Evolutionary conservation across 2,888 invertebrate species (phyloP).

Genomic region (Sphecodes monilicornis): DNA sequence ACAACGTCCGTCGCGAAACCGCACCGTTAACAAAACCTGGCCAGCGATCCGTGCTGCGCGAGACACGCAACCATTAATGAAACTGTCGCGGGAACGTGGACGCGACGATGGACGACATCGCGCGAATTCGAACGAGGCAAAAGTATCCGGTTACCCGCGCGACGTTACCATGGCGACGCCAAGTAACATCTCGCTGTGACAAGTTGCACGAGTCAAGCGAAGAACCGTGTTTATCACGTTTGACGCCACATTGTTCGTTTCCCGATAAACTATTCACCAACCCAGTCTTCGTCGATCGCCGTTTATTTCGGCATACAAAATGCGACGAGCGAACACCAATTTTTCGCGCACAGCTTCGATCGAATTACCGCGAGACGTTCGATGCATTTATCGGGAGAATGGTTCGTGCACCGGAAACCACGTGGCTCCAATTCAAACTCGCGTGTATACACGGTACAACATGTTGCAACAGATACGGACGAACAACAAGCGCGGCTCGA

Average conservation of each 20-base stretch:
- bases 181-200: constrained; percentile 6
- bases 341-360: not conserved
- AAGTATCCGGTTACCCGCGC: constrained; percentile 36
- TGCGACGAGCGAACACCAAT: not conserved
- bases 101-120: constrained; percentile 22
- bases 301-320: not conserved
- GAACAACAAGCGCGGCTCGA: constrained; percentile 74
- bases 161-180: constrained; percentile 25
- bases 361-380: not conserved
- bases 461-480: constrained; percentile 4
- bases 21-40: constrained; percentile 16
- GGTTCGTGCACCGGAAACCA: constrained; percentile 39
- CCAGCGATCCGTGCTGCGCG: not conserved
- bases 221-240: not conserved
- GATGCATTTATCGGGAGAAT: not conserved
- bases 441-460: not conserved
- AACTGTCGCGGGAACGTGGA: not conserved
- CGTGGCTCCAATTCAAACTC: constrained; percentile 32
- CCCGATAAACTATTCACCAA: not conserved
- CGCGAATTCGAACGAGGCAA: constrained; percentile 18
- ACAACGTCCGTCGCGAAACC: constrained; percentile 11
- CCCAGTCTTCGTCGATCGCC: not conserved
- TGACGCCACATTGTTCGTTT: not conserved
- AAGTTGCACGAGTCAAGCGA: not conserved
- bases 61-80: not conserved